phyloP scores from a whole-genome alignment of 2,888 invertebrate species.

The Escarpia spicata region DNA sequence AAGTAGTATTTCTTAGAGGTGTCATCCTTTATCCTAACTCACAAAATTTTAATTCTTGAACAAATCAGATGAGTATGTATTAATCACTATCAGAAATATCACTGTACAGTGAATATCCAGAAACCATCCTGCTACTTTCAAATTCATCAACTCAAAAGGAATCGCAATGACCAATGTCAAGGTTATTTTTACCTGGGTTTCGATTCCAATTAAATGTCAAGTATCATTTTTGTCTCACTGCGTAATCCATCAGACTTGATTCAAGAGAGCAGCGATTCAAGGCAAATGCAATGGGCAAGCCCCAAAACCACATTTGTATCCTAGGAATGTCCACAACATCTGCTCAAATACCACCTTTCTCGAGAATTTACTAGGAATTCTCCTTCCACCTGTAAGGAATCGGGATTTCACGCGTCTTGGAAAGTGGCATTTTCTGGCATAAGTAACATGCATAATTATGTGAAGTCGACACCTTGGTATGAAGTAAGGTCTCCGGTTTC shows the following conservation, averaged over 20 bases:
- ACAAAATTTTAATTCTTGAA: not conserved
- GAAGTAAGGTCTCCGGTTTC: not conserved
- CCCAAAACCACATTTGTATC: not conserved
- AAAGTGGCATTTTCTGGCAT: slow-evolving; percentile 10
- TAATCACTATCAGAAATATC: not conserved
- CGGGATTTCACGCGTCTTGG: not conserved
- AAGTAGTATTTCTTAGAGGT: not conserved
- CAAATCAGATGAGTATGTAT: not conserved
- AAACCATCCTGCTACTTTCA: not conserved
- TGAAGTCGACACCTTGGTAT: slow-evolving; percentile 9
- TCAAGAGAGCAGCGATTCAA: not conserved
- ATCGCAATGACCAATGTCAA: not conserved
- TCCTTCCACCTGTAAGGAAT: not conserved
- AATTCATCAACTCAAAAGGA: not conserved
- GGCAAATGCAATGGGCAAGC: not conserved
- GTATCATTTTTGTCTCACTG: not conserved
- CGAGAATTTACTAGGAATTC: slow-evolving; percentile 6
- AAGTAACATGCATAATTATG: not conserved
- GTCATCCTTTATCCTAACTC: not conserved
- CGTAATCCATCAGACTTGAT: not conserved
- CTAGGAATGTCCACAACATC: not conserved
- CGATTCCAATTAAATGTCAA: not conserved
- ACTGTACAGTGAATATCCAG: not conserved
- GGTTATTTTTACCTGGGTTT: not conserved
- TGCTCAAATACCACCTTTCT: not conserved